Base-by-base conservation (phyloP, 2,888 invertebrate species). In the Blastobasis lacticolella region DNA sequence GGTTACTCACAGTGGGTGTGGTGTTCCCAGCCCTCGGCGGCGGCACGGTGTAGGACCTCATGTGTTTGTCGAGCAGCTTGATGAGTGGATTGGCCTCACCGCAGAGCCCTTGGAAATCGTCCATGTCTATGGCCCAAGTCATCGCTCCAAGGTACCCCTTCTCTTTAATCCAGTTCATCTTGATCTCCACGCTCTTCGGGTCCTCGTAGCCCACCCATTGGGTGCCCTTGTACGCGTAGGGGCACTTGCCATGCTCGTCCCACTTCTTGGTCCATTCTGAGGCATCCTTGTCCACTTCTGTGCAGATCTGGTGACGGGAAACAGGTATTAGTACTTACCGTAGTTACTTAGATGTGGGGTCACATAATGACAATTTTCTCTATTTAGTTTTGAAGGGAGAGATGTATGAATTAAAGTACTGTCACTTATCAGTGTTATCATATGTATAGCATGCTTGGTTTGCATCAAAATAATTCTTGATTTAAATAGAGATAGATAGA, bases 71-170 rank as follows among this genome's bases (percentile, higher is more conserved):
- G 48, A 97, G 82, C 49, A 95, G 90, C 55, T 93, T 92, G 57
- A 94, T 93, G 7, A 97, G 80, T 0, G 92, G 90, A 74, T 96
- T 95, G 66, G 91, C 90, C 0, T 91, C 89, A 0, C 96, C 96
- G 66, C 97, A 97, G 1, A 95, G 72, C 0, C 95, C 96, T 53
- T 90, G 90, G 73, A 96, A 97, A 75, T 97, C 97, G 54, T 97
- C 97, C 96, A 96, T 95, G 62, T 95, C 95, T 47, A 96, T 93
- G 37, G 97, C 96, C 97, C 97, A 97, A 10, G 92, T 94, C 97
- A 97, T 97, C 0, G 95, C 96, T 0, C 97, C 97, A 0, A 93
- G 93, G 60, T 86, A 86, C 0, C 95, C 95, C 73, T 93, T 94
- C 52, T 90, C 68, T 71, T 94, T 95, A 61, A 97, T 94, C 88